Evolutionary conservation across 30 jellyfish, hydroid and myxozoan species (phyloP).

Genomic region (Hydractinia symbiolongicarpus): DNA sequence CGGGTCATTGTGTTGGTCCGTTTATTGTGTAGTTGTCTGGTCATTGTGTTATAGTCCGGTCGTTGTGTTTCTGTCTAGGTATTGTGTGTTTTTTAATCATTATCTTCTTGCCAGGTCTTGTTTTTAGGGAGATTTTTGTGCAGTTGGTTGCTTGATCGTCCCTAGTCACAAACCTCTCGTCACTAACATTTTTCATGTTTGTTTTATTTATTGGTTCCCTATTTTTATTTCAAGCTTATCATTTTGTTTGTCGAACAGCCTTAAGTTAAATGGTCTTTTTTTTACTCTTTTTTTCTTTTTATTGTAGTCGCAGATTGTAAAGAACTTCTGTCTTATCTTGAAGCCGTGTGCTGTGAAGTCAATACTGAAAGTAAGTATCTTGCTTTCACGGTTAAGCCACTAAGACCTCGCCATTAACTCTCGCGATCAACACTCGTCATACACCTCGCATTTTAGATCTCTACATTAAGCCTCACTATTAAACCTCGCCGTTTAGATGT

Average conservation of each 20-base stretch:
- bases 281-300: background rate
- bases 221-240: background rate
- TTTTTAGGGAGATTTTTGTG: background rate
- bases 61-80: too few relatives aligned
- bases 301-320: background rate
- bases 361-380: background rate
- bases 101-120: too few relatives aligned
- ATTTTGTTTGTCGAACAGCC: too few relatives aligned
- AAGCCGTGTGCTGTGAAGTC: slow-evolving; percentile 8
- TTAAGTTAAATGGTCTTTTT: too few relatives aligned
- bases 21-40: too few relatives aligned
- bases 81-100: too few relatives aligned
- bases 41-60: background rate
- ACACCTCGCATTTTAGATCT: too few relatives aligned
- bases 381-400: background rate
- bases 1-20: too few relatives aligned
- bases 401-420: background rate
- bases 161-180: background rate
- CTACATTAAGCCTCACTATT: too few relatives aligned
- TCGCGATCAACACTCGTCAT: too few relatives aligned
- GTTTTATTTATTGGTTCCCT: background rate
- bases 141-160: background rate
- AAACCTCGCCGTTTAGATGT: too few relatives aligned
- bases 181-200: background rate
- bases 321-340: background rate